Conservation (phyloP, 2,113 vertebrate genomes). For the Albula goreensis region DNA sequence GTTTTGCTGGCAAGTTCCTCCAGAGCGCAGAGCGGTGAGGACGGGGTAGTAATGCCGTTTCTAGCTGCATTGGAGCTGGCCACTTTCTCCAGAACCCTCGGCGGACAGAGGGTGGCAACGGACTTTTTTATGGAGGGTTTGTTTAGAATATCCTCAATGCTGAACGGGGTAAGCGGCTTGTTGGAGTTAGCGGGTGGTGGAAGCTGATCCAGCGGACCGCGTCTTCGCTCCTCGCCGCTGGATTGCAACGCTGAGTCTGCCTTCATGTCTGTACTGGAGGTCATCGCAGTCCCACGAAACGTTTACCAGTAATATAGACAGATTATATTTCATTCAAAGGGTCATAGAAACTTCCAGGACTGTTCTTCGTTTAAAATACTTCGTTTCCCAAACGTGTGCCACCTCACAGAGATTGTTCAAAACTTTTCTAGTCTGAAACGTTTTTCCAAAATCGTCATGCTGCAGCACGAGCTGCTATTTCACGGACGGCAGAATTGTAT, state of each 20-base stretch:
- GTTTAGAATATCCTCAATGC: slow-evolving; percentile 88
- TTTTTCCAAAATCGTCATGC: slow-evolving; percentile 65
- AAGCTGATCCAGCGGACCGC: slow-evolving; percentile 73
- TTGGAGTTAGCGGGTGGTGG: slow-evolving; percentile 78
- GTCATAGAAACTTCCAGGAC: slow-evolving; percentile 45
- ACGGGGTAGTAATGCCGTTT: slow-evolving; percentile 69
- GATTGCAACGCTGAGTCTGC: slow-evolving; percentile 70
- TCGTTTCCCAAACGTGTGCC: slow-evolving; percentile 30
- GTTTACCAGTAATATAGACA: slow-evolving; percentile 45
- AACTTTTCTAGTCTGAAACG: slow-evolving; percentile 56
- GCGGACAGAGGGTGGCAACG: slow-evolving; percentile 64
- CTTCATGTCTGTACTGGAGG: slow-evolving; percentile 79
- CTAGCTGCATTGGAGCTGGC: slow-evolving; percentile 55
- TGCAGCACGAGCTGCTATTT: slow-evolving; percentile 53
- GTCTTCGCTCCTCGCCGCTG: slow-evolving; percentile 68
- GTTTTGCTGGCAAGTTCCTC: slow-evolving; percentile 89
- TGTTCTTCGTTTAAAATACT: slow-evolving; percentile 35
- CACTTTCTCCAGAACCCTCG: slow-evolving; percentile 71
- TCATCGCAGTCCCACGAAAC: slow-evolving; percentile 72
- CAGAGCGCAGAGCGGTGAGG: slow-evolving; percentile 85
- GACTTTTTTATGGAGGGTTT: slow-evolving; percentile 72
- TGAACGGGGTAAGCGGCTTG: slow-evolving; percentile 83
- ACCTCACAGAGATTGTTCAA: slow-evolving; percentile 28
- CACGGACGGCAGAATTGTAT: slow-evolving; percentile 59
- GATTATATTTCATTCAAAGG: slow-evolving; percentile 62